Evolutionary conservation across 1,140 invertebrate genomes (phyloP), one percentile per base, ranked within the genome.

Genomic region (Drosophila jambulina): DNA sequence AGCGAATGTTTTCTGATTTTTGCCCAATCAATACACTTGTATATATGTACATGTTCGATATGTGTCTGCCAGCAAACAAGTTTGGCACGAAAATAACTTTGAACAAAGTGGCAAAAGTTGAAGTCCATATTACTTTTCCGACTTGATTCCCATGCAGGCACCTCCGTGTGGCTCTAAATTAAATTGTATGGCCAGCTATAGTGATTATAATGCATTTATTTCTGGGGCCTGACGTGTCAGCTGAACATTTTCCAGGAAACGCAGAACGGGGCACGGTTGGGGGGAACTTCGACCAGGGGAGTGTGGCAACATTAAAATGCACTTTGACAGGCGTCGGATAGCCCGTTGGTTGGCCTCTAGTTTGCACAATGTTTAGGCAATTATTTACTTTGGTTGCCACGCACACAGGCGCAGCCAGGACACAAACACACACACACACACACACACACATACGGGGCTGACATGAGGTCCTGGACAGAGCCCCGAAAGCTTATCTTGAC

Each of bases 401-500:
- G 10, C 49, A 57, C 56, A 65, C 62, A 45, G 15, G 10, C n/a
- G 5, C 25, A 46, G 19, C 27, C n/a, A 32, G 32, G 32, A 45
- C 13, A 58, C 25, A 32, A 23, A 40, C 34, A 23, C 25, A 42
- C 12, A 34, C 51, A 38, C 25, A 32, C 34, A 40, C 34, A 23
- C 25, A 42, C 12, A 34, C 51, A 38, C 25, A 23, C 51, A 46
- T 21, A 29, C 21, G 42, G 19, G 51, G 21, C 43, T 42, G 51
- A 36, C 51, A 57, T 32, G 36, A 36, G 32, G 36, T 27, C 42
- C 70, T 17, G n/a, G 38, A 21, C 46, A 45, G 51, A 69, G 75
- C 75, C 56, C 75, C 38, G 25, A 63, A 61, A 81, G 82, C 84
- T 87, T 87, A 87, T 87, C 84, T 80, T 88, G 85, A 88, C 84